These are phyloP conservation scores for Thyatira batis DNA, from an alignment of 2,888 invertebrate species.

Conservation along the genomic window DNA sequence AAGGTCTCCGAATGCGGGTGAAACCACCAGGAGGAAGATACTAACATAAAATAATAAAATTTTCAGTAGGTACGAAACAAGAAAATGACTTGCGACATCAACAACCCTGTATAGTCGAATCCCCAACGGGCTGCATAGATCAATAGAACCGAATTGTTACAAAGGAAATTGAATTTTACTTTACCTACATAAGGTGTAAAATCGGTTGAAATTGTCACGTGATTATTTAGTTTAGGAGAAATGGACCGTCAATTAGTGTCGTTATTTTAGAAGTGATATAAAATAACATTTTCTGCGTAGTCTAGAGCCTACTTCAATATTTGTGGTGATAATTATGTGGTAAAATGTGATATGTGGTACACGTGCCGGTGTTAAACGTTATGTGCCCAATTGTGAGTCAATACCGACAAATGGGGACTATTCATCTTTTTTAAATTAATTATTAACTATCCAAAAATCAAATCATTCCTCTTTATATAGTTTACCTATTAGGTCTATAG, in stretches of 20 bases:
- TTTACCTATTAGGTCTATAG: no score
- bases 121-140: constrained; percentile 48
- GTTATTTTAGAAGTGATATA: constrained; percentile 21
- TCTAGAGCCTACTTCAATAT: background rate
- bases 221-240: constrained; percentile 31
- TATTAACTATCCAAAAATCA: no score
- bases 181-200: constrained; percentile 23
- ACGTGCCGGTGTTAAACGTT: background rate
- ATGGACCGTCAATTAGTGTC: constrained; percentile 59
- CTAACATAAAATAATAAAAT: no score
- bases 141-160: constrained; percentile 34
- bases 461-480: no score
- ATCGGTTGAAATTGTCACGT: constrained; percentile 17
- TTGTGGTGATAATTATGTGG: constrained; percentile 1
- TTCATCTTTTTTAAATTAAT: no score
- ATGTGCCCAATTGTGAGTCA: background rate
- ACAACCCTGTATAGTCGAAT: constrained; percentile 51
- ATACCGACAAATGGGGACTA: no score
- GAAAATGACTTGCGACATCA: constrained; percentile 16
- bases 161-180: constrained; percentile 31
- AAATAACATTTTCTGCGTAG: constrained; percentile 4
- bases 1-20: no score
- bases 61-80: no score
- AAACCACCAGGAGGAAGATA: no score
- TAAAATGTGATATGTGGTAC: background rate